Conservation (phyloP, 1,140 invertebrate genomes). For the Drosophila auraria region DNA sequence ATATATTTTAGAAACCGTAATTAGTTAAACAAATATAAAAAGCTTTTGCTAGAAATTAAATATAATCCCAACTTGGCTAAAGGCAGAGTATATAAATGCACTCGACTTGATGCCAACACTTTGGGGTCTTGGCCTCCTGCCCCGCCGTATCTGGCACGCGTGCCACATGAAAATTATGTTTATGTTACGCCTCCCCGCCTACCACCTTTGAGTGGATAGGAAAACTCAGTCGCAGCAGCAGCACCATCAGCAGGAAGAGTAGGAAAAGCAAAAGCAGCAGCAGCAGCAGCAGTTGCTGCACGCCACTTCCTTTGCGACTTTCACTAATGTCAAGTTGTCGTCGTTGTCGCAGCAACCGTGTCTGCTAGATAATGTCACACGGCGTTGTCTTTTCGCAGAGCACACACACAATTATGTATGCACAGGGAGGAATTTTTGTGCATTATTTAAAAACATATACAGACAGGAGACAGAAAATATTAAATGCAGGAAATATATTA, state of each 20-base stretch:
- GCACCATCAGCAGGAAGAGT: constrained; percentile 19
- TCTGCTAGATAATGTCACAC: constrained; percentile 78
- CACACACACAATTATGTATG: constrained; percentile 29
- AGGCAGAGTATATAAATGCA: constrained; percentile 26
- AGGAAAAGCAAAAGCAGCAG: constrained; percentile 19
- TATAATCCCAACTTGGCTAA: neutral
- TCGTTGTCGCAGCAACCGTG: constrained; percentile 69
- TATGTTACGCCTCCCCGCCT: constrained; percentile 51
- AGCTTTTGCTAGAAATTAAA: neutral
- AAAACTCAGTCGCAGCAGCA: constrained; percentile 14
- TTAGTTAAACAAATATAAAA: neutral
- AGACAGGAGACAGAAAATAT: no score
- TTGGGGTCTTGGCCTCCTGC: constrained; percentile 31
- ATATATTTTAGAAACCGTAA: no score
- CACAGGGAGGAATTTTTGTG: neutral
- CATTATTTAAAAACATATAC: neutral
- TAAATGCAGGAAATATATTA: neutral
- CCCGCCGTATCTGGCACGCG: constrained; percentile 48
- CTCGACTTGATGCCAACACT: neutral
- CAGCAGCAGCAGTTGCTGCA: constrained; percentile 60
- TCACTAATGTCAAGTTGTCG: constrained; percentile 82
- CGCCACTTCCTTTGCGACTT: constrained; percentile 80
- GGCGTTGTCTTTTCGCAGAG: constrained; percentile 46
- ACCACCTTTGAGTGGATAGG: constrained; percentile 1
- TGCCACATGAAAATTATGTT: constrained; percentile 80